Percentiles rank a stretch among this genome's conserved stretches.
Evolutionary conservation across 2,113 vertebrate genomes (phyloP).

Genomic region (Glaucidium brasilianum): DNA sequence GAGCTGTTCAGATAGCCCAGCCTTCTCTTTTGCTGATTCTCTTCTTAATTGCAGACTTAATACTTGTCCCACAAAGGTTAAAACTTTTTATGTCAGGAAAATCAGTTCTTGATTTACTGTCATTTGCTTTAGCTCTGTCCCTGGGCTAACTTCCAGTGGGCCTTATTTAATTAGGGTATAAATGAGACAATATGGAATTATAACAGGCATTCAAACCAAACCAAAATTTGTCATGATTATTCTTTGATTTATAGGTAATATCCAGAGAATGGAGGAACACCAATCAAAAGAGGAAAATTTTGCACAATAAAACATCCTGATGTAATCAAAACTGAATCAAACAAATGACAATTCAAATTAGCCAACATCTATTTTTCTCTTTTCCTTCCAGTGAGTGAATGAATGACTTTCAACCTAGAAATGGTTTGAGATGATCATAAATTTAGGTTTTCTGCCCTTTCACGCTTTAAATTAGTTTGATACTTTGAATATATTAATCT

Average conservation of each 20-base stretch:
- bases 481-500: neutral
- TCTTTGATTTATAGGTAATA: neutral
- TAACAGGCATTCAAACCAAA: neutral
- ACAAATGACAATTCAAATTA: neutral
- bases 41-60: neutral
- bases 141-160: neutral
- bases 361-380: neutral
- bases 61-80: neutral
- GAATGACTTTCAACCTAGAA: neutral
- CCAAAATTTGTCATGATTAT: neutral
- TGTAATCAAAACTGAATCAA: neutral
- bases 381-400: neutral
- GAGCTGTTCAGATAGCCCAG: neutral
- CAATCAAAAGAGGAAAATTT: neutral
- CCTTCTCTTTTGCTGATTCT: neutral
- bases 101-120: neutral
- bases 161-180: conserved; percentile 13
- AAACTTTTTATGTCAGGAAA: neutral
- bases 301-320: neutral
- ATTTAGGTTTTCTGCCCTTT: neutral
- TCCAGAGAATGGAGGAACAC: neutral
- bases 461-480: neutral
- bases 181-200: neutral
- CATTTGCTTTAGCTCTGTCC: neutral
- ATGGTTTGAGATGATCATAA: neutral